phyloP scores from a whole-genome alignment of 2,113 vertebrate genomes.

The Emberiza fucata region DNA sequence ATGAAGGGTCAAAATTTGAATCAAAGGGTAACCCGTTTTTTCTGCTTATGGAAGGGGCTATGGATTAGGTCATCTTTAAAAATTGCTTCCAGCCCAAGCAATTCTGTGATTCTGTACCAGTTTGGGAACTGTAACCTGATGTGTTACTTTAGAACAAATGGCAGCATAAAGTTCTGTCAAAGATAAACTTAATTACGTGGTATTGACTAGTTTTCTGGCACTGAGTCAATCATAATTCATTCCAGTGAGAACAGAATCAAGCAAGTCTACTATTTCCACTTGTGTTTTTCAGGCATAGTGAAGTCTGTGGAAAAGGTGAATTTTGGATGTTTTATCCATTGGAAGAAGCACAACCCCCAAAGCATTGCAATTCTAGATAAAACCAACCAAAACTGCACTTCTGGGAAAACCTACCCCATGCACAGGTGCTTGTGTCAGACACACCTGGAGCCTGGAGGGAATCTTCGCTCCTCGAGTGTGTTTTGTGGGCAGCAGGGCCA shows the following conservation, averaged over 20 bases:
- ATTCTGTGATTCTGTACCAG: neutral
- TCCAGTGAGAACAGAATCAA: neutral
- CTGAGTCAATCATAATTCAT: accelerated
- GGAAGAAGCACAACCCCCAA: neutral
- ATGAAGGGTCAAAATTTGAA: neutral
- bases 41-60: neutral
- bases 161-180: neutral
- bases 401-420: accelerated
- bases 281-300: accelerated
- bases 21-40: accelerated
- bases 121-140: neutral
- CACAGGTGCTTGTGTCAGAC: accelerated
- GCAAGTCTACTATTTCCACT: neutral
- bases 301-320: accelerated
- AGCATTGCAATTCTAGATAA: neutral
- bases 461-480: accelerated
- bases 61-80: neutral
- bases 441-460: accelerated
- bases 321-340: neutral
- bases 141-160: neutral
- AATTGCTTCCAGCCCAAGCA: neutral
- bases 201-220: neutral
- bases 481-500: neutral
- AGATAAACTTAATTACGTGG: neutral
- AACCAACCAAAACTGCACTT: neutral